Percentiles rank a stretch among this genome's conserved stretches.
These are phyloP conservation scores for Atopsyche davidsoni DNA, from an alignment of 1,140 invertebrate genomes.

Conservation along the genomic window DNA sequence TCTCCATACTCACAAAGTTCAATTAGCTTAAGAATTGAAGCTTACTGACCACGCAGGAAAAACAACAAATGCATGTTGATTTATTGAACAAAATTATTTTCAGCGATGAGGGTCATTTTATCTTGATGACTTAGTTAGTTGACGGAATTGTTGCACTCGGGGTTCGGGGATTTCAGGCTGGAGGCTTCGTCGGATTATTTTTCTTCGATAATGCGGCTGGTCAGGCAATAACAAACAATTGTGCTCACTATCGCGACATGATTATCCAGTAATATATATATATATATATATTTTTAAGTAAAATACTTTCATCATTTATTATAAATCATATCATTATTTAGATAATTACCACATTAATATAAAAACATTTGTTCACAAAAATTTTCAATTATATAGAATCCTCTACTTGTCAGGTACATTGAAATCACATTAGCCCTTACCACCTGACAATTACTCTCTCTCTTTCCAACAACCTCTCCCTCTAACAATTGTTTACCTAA, in stretches of 20 bases:
- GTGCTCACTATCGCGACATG: slow-evolving; percentile 26
- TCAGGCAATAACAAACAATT: slow-evolving; percentile 16
- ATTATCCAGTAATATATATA: slow-evolving; percentile 26
- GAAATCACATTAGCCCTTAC: too few relatives aligned
- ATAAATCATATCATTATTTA: too few relatives aligned
- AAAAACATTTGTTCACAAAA: too few relatives aligned
- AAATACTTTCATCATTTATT: too few relatives aligned
- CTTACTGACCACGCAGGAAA: slow-evolving; percentile 19
- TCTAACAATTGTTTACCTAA: too few relatives aligned
- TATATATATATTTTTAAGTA: too few relatives aligned
- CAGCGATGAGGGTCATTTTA: slow-evolving; percentile 14
- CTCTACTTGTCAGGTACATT: too few relatives aligned
- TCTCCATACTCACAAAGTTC: slow-evolving; percentile 18
- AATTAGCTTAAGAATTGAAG: slow-evolving; percentile 30
- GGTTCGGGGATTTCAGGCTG: neutral
- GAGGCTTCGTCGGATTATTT: too few relatives aligned
- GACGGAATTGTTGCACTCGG: neutral
- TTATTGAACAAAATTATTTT: slow-evolving; percentile 15
- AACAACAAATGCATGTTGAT: neutral
- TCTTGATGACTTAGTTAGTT: slow-evolving; percentile 23
- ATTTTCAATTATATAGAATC: too few relatives aligned
- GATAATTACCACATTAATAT: too few relatives aligned
- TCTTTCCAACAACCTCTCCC: too few relatives aligned
- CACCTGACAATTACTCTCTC: too few relatives aligned
- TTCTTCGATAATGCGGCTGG: neutral